Evolutionary conservation across 2,797 vertebrate species (phyloP).

Genomic region (Percopsis omiscomaycus): DNA sequence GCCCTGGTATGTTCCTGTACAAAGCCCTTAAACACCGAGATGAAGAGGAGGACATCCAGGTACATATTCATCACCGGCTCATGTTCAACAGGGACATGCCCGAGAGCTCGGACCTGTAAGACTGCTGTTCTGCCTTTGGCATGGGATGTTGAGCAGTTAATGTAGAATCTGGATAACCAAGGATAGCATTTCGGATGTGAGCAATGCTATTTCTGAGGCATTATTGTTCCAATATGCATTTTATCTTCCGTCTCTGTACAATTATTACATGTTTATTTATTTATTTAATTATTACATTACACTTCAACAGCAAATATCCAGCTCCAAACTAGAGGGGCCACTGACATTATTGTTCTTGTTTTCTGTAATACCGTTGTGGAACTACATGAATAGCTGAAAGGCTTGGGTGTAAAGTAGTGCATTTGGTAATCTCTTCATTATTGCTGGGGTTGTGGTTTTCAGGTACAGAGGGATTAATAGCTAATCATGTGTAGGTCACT

Average conservation of each 20-base stretch:
- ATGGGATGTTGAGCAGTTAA: too few species aligned
- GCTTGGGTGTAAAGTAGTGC: constrained; percentile 32
- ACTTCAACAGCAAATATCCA: not conserved
- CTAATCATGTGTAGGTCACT: constrained; percentile 54
- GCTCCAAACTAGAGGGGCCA: not conserved
- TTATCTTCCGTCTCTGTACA: not conserved
- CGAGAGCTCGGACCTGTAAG: constrained; percentile 18
- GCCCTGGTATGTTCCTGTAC: constrained; percentile 79
- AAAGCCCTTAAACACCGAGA: constrained; percentile 79
- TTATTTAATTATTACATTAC: not conserved
- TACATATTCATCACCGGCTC: constrained; percentile 44
- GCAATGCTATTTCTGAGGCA: not conserved
- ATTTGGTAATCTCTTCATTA: constrained; percentile 19
- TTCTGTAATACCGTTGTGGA: constrained; percentile 15
- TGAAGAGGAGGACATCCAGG: constrained; percentile 78
- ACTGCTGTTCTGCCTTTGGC: not conserved
- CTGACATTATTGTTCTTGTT: constrained; percentile 3
- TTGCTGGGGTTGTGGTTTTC: constrained; percentile 16
- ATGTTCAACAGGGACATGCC: constrained; percentile 18
- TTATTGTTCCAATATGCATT: not conserved
- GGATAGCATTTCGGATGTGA: not conserved
- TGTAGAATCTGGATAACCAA: not conserved
- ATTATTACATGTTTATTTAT: too few species aligned
- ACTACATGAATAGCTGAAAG: constrained; percentile 37
- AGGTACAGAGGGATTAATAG: constrained; percentile 60